Evolutionary conservation across 1,140 invertebrate species (phyloP).

Genomic region (Dendrolimus punctatus): DNA sequence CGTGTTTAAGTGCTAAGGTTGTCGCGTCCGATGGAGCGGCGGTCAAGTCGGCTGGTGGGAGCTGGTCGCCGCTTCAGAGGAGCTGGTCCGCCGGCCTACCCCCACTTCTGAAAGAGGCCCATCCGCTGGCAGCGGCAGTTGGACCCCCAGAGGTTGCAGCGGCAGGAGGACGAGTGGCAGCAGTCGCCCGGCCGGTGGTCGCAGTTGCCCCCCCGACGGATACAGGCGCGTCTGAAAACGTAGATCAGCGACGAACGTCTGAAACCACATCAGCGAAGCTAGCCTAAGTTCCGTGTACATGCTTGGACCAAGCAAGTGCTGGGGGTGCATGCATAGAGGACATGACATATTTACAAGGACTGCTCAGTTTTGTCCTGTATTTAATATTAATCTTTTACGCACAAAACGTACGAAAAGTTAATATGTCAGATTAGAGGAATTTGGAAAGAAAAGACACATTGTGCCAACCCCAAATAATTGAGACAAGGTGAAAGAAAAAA

Average conservation of each 20-base stretch:
- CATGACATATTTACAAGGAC: too few relatives aligned
- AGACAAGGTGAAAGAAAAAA: not conserved
- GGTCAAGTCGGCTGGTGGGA: constrained; percentile 36
- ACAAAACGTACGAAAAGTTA: too few relatives aligned
- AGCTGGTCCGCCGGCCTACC: constrained; percentile 64
- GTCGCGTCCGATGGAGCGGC: constrained; percentile 42
- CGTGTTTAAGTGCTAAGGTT: constrained; percentile 44
- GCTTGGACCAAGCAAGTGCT: constrained; percentile 8
- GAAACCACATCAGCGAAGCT: constrained; percentile 71
- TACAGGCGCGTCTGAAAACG: constrained; percentile 89
- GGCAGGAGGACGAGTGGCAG: constrained; percentile 88
- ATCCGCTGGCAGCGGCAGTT: constrained; percentile 92
- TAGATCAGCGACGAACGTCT: constrained; percentile 90
- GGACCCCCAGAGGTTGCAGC: constrained; percentile 92
- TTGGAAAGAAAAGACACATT: too few relatives aligned
- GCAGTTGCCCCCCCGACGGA: constrained; percentile 85
- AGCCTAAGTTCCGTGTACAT: constrained; percentile 50
- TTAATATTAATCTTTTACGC: too few relatives aligned
- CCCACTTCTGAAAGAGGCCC: constrained; percentile 93
- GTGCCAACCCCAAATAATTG: too few relatives aligned
- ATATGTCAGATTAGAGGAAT: too few relatives aligned
- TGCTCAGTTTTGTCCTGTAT: too few relatives aligned
- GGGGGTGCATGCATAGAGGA: constrained; percentile 3
- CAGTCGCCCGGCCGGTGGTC: constrained; percentile 89
- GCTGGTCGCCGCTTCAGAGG: constrained; percentile 41